A percentile compares a stretch with the other conserved stretches of the same genome.
Conservation (phyloP, 2,113 vertebrate species). For the Tetrax tetrax region DNA sequence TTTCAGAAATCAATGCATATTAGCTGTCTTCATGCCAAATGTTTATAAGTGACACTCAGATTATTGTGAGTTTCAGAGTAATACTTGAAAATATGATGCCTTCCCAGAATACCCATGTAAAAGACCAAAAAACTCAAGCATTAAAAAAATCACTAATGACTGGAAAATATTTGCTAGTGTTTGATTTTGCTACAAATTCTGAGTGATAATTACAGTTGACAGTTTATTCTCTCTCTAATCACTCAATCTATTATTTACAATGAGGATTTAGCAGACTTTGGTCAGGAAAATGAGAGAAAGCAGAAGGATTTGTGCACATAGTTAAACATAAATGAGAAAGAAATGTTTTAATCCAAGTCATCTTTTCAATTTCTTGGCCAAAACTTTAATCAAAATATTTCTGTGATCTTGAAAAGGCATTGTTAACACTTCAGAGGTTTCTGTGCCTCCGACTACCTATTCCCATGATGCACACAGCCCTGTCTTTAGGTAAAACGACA, state of each 20-base stretch:
- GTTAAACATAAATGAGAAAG: not conserved
- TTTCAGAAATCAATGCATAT: not conserved
- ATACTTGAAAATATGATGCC: not conserved
- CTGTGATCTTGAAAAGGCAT: not conserved
- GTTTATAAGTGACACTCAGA: not conserved
- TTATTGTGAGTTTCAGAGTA: not conserved
- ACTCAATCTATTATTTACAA: not conserved
- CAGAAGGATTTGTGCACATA: not conserved
- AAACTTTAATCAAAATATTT: not conserved
- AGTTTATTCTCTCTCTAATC: not conserved
- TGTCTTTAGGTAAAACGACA: not conserved
- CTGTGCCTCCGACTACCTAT: not conserved
- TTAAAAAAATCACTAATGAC: not conserved
- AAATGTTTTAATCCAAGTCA: not conserved
- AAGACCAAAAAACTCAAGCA: rapidly evolving
- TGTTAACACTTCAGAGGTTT: not conserved
- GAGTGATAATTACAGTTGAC: not conserved
- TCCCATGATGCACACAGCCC: not conserved
- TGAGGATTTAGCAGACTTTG: not conserved
- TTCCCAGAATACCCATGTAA: not conserved
- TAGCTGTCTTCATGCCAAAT: not conserved
- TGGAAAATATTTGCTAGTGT: not conserved
- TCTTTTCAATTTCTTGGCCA: not conserved
- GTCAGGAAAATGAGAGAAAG: not conserved
- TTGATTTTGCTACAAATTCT: not conserved